These are phyloP conservation scores for Drosophila ficusphila DNA, from an alignment of 1,140 invertebrate genomes.

Conservation along the genomic window DNA sequence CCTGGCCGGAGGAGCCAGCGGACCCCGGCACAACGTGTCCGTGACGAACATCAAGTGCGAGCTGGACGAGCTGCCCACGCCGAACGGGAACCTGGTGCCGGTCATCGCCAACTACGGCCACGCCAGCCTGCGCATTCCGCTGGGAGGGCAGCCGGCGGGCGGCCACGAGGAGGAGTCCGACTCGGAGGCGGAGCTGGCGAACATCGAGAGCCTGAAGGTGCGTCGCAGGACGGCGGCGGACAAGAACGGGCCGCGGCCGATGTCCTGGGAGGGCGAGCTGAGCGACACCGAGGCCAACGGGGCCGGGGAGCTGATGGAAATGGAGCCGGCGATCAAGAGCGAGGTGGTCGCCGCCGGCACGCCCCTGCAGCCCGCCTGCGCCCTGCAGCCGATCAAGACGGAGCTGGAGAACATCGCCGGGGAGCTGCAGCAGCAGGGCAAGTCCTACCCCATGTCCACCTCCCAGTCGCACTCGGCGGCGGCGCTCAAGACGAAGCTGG, in stretches of 20 bases:
- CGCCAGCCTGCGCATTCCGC: conserved; percentile 71
- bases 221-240: conserved; percentile 54
- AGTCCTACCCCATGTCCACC: conserved; percentile 18
- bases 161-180: conserved; percentile 57
- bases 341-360: conserved; percentile 40
- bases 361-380: conserved; percentile 17
- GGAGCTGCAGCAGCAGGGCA: conserved; percentile 54
- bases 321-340: conserved; percentile 76
- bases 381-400: conserved; percentile 62
- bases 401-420: conserved; percentile 69
- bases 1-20: conserved; percentile 12
- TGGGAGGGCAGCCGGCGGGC: conserved; percentile 35
- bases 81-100: conserved; percentile 79
- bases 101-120: conserved; percentile 73
- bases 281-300: conserved; percentile 87
- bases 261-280: conserved; percentile 96
- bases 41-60: conserved; percentile 84
- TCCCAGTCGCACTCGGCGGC: conserved; percentile 5
- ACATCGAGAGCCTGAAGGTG: conserved; percentile 82
- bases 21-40: conserved; percentile 76
- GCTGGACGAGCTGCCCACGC: conserved; percentile 63
- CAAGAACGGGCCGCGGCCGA: conserved; percentile 87
- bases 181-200: conserved; percentile 78
- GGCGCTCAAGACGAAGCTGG: conserved; percentile 70
- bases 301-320: conserved; percentile 85